Evolutionary conservation across 2,888 invertebrate genomes (phyloP).

Genomic region (Suillia variegata): DNA sequence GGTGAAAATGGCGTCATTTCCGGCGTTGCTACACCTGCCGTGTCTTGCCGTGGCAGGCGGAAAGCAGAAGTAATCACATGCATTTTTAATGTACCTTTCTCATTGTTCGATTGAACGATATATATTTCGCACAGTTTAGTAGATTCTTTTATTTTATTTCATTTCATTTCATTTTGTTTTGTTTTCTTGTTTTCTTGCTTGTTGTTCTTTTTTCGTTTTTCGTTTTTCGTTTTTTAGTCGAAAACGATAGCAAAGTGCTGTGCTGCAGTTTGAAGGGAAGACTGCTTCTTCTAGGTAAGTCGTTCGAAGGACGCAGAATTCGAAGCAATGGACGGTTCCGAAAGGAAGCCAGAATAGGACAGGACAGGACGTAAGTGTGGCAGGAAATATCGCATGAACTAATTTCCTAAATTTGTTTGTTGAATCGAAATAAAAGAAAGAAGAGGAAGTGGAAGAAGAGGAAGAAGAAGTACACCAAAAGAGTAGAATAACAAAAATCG

Average conservation of each 20-base stretch:
- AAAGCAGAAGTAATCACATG: background rate
- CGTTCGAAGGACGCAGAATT: too few relatives aligned
- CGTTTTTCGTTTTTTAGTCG: background rate
- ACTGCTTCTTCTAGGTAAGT: too few relatives aligned
- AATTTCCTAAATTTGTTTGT: slow-evolving; percentile 39
- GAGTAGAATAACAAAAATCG: background rate
- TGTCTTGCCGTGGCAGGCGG: background rate
- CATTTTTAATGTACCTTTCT: background rate
- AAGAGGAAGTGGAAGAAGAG: background rate
- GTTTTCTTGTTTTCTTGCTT: too few relatives aligned
- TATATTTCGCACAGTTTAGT: slow-evolving; percentile 30
- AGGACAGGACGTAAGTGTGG: slow-evolving; percentile 1
- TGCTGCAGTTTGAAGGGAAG: background rate
- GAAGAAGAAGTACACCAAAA: too few relatives aligned
- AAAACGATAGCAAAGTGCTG: background rate
- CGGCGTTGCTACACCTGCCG: too few relatives aligned
- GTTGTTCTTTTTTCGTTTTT: too few relatives aligned
- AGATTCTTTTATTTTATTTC: slow-evolving; percentile 38
- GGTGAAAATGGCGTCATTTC: slow-evolving; percentile 1
- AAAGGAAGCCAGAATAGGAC: too few relatives aligned
- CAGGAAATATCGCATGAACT: slow-evolving; percentile 15
- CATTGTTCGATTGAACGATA: slow-evolving; percentile 3
- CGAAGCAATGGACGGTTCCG: too few relatives aligned
- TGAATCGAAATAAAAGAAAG: slow-evolving; percentile 1
- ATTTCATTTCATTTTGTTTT: too few relatives aligned